Evolutionary conservation across 2,113 vertebrate genomes (phyloP), one percentile per base, ranked within the genome.

Genomic region (Albula goreensis): DNA sequence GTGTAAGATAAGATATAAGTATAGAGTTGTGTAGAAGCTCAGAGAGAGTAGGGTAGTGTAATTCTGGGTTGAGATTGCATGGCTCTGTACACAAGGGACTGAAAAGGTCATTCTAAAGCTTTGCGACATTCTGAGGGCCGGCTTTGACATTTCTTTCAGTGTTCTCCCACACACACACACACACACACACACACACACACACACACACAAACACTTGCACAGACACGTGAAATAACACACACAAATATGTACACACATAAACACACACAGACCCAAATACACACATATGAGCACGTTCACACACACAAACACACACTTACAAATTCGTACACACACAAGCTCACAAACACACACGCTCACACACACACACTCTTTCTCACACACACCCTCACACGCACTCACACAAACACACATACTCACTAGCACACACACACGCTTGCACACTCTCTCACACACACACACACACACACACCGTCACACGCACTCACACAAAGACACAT

Each of bases 321-420:
- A 60, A 10, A 12, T 15, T 3, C 57, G 11, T 15, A 60, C 57
- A 60, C 57, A 60, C 53, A 56, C 7, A 56, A 6, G 12, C 7
- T 9, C 53, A 56, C 53, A 56, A 6, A 56, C 53, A 56, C 7
- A 56, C 53, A 56, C 53, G 12, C 53, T 19, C 17, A 50, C 53
- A 15, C 50, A 49, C 48, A 50, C 86, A 82, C 83, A 60, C 79
- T 41, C 4, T 2, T 31, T 50, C 50, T 7, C 50, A 60, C 17
- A 60, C 87, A 80, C 82, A 80, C 80, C 12, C 50, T n/a, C 52
- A 25, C 52, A 66, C 60, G 22, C 60, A 22, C 80, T 25, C 50
- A 22, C 52, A 25, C 52, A 66, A 15, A 66, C 60, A 22, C 60
- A 63, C 60, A 66, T 41, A 41, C 31, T 41, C 31, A 41, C 31